Conservation (phyloP, 2,888 invertebrate genomes). For the Caenorhabditis sp. region DNA sequence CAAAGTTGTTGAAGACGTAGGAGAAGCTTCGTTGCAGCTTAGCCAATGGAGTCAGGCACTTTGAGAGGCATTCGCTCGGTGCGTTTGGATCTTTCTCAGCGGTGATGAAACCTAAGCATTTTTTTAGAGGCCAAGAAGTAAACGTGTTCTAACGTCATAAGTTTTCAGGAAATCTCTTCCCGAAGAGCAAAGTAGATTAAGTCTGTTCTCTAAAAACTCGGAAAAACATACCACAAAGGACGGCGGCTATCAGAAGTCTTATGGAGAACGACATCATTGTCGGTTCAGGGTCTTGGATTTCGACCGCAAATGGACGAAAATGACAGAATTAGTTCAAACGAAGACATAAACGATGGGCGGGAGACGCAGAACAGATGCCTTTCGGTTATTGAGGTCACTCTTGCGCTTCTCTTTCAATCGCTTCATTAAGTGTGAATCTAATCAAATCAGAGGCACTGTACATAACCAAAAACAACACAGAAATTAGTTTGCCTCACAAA, state of each 20-base stretch:
- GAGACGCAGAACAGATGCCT: too few relatives aligned
- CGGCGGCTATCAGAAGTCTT: neutral
- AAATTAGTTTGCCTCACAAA: conserved; percentile 33
- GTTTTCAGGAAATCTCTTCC: neutral
- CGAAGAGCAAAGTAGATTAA: too few relatives aligned
- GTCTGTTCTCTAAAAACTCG: too few relatives aligned
- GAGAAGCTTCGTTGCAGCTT: conserved; percentile 73
- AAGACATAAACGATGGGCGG: too few relatives aligned
- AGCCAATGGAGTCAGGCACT: conserved; percentile 72
- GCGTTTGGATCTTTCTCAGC: conserved; percentile 44
- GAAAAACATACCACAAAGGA: conserved; percentile 16
- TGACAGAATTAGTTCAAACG: neutral
- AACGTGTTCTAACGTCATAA: too few relatives aligned
- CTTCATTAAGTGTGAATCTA: too few relatives aligned
- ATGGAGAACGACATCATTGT: neutral
- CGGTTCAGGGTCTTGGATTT: conserved; percentile 6
- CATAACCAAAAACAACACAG: neutral
- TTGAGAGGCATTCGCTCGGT: conserved; percentile 68
- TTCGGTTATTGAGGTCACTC: too few relatives aligned
- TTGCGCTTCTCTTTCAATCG: too few relatives aligned
- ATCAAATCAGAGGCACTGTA: too few relatives aligned
- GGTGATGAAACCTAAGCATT: too few relatives aligned
- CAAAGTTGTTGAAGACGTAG: conserved; percentile 75
- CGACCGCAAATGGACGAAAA: conserved; percentile 29
- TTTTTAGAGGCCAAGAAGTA: too few relatives aligned